phyloP scores from a whole-genome alignment of 1,140 invertebrate species.

The Caenorhabditis latens region DNA sequence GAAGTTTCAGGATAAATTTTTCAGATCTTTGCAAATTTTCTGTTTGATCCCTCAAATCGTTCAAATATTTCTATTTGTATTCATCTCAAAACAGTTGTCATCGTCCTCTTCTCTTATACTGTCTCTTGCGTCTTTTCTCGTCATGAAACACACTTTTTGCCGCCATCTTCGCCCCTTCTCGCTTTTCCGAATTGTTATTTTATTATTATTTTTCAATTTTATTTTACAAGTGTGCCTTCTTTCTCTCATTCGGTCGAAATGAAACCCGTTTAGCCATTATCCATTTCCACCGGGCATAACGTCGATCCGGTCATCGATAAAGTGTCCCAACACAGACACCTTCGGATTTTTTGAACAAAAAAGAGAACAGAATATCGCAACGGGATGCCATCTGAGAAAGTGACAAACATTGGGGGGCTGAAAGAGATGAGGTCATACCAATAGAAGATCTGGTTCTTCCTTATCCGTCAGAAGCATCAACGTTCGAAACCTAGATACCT shows the following conservation, averaged over 20 bases:
- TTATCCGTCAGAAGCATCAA: neutral
- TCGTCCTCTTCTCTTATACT: too few species aligned
- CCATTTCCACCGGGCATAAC: neutral
- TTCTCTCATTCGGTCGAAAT: neutral
- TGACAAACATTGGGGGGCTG: too few species aligned
- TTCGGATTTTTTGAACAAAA: neutral
- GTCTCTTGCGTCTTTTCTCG: too few species aligned
- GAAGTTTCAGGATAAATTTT: too few species aligned
- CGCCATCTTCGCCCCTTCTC: neutral
- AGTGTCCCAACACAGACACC: neutral
- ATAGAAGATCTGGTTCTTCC: neutral
- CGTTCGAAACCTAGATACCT: neutral
- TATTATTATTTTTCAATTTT: neutral
- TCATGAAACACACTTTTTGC: neutral
- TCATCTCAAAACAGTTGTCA: too few species aligned
- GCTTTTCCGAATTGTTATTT: constrained; percentile 9
- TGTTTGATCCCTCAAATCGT: too few species aligned
- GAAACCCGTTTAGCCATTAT: constrained; percentile 16
- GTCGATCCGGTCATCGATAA: constrained; percentile 47
- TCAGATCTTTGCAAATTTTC: too few species aligned
- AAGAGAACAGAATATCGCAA: too few species aligned
- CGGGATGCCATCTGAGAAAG: too few species aligned
- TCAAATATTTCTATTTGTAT: too few species aligned
- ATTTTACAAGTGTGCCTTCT: constrained; percentile 25
- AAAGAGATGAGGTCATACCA: neutral